Conservation (phyloP, 2,888 invertebrate species). For the Apamea epomidion region DNA sequence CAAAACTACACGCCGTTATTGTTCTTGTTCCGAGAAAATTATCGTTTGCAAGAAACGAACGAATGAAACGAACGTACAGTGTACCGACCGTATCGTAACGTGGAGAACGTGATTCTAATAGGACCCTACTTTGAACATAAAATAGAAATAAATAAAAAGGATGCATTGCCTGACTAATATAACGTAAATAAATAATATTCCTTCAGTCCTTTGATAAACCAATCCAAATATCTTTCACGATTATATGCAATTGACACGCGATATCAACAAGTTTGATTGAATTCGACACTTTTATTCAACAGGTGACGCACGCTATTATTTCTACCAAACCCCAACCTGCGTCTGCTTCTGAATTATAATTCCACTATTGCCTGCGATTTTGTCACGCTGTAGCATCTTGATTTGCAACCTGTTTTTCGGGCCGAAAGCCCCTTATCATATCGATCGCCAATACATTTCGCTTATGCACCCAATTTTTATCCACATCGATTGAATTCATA, state of each 20-base stretch:
- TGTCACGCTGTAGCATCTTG: constrained; percentile 8
- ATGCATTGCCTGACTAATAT: not conserved
- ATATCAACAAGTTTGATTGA: constrained; percentile 41
- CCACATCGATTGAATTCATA: not conserved
- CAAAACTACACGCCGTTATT: constrained; percentile 26
- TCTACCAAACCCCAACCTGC: not conserved
- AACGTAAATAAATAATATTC: not conserved
- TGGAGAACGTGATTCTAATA: not conserved
- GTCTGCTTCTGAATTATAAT: constrained; percentile 21
- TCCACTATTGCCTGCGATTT: constrained; percentile 21
- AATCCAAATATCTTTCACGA: constrained; percentile 12
- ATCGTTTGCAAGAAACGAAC: not conserved
- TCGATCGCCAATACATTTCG: constrained; percentile 12
- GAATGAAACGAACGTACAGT: not conserved
- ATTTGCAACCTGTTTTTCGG: constrained; percentile 19
- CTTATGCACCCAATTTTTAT: constrained; percentile 15
- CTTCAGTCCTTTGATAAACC: not conserved
- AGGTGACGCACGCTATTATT: constrained; percentile 14
- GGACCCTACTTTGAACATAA: not conserved
- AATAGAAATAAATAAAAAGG: not conserved
- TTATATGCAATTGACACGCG: constrained; percentile 29
- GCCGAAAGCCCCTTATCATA: constrained; percentile 9
- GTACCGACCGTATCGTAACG: not conserved
- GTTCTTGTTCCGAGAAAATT: constrained; percentile 53
- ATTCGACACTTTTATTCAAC: constrained; percentile 32